Evolutionary conservation across 2,797 vertebrate species (phyloP).

Genomic region (Sternarchorhynchus goeldii): DNA sequence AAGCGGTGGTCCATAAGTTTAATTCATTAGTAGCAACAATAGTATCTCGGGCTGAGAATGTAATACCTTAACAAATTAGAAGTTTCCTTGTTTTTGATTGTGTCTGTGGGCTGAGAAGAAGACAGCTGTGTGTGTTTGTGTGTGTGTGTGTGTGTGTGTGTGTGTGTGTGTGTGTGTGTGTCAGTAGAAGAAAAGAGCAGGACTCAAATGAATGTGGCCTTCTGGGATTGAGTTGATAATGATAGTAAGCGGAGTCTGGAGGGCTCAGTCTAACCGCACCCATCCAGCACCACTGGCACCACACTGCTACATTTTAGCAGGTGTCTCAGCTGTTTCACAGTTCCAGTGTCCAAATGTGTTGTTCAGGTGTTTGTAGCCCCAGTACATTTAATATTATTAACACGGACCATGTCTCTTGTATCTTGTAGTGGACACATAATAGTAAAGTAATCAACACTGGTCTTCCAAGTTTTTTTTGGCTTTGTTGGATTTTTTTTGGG

Average conservation of each 20-base stretch:
- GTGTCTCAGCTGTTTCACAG: no score
- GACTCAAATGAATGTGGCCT: slow-evolving; percentile 49
- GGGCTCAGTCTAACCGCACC: slow-evolving; percentile 2
- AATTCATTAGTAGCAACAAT: not conserved
- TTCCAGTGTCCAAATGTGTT: not conserved
- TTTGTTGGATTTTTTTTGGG: slow-evolving; percentile 2
- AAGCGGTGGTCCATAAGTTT: no score
- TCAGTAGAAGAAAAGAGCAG: slow-evolving; percentile 48
- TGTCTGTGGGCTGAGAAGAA: no score
- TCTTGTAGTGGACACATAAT: not conserved
- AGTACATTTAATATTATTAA: not conserved
- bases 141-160: no score
- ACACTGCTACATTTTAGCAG: slow-evolving; percentile 16
- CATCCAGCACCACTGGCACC: slow-evolving; percentile 37
- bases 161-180: slow-evolving; percentile 37
- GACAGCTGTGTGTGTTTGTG: no score
- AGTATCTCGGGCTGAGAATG: no score
- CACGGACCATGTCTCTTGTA: not conserved
- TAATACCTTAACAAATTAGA: no score
- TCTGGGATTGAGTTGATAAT: slow-evolving; percentile 45
- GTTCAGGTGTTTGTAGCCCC: no score
- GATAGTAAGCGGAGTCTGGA: slow-evolving; percentile 54
- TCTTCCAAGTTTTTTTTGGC: not conserved
- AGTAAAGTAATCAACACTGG: slow-evolving; percentile 3
- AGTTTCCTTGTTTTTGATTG: no score